phyloP scores from a whole-genome alignment of 2,797 vertebrate species.

The Schizopygopsis pylzovi region DNA sequence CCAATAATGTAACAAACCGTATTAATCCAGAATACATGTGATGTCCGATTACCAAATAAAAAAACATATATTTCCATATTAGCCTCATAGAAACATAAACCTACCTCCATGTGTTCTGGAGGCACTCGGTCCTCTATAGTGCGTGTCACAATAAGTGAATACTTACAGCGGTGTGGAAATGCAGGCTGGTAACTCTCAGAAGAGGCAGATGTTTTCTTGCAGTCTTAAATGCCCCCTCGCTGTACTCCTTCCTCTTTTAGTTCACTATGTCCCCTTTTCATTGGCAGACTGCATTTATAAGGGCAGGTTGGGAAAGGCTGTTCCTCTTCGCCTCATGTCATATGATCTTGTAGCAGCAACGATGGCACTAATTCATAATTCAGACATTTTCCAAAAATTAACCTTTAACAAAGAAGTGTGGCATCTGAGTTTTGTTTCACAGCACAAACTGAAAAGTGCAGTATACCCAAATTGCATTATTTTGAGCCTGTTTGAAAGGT shows the following conservation, averaged over 20 bases:
- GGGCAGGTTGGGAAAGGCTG: conserved; percentile 59
- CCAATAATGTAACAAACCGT: neutral
- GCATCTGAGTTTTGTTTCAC: neutral
- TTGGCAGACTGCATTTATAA: conserved; percentile 57
- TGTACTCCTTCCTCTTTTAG: conserved; percentile 43
- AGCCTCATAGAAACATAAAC: conserved; percentile 15
- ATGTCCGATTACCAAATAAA: neutral
- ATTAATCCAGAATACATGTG: neutral
- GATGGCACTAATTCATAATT: conserved; percentile 11
- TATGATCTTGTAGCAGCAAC: conserved; percentile 51
- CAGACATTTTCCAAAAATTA: neutral
- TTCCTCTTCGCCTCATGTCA: conserved; percentile 49
- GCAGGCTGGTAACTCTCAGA: neutral
- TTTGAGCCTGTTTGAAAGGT: too few relatives aligned
- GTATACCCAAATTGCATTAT: neutral
- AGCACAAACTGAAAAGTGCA: neutral
- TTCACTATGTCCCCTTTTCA: conserved; percentile 32
- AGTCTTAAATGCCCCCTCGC: conserved; percentile 29
- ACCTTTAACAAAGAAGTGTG: neutral
- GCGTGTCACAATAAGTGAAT: conserved; percentile 57
- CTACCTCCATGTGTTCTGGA: conserved; percentile 50
- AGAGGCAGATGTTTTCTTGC: conserved; percentile 11
- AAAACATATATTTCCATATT: neutral
- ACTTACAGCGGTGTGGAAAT: conserved; percentile 61
- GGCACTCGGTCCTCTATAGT: conserved; percentile 16